Conservation (phyloP, 2,113 vertebrate species). For the Choloepus hoffmanni region DNA sequence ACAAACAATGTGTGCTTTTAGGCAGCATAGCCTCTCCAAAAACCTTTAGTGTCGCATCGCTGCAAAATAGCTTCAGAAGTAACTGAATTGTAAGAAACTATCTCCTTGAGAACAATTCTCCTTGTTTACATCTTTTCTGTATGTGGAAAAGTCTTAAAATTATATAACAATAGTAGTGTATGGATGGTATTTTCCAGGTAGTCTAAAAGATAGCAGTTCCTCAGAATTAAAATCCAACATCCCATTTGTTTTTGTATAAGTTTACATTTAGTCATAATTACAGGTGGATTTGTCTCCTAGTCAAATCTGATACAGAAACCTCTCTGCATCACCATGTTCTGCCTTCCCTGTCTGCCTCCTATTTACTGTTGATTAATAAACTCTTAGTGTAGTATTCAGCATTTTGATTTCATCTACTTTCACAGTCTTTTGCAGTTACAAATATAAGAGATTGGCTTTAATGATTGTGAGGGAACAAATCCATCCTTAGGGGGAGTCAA, state of each 20-base stretch:
- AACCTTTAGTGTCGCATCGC: background rate
- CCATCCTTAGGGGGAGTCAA: background rate
- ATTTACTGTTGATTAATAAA: background rate
- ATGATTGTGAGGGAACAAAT: background rate
- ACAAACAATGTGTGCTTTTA: background rate
- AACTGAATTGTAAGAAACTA: background rate
- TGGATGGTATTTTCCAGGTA: background rate
- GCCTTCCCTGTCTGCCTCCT: background rate
- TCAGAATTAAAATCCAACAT: background rate
- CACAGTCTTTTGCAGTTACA: background rate
- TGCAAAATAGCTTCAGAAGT: background rate
- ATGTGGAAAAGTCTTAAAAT: background rate
- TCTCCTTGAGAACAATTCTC: background rate
- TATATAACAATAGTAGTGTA: background rate
- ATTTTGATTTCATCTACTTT: background rate
- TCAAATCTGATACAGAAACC: background rate
- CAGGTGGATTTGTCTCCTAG: background rate
- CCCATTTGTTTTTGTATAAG: background rate
- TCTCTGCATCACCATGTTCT: background rate
- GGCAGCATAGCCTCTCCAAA: background rate
- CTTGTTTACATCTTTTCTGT: background rate
- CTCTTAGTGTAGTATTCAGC: background rate
- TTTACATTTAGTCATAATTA: background rate
- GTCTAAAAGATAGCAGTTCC: background rate
- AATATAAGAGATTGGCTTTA: background rate